Percentiles rank a stretch among this genome's conserved stretches.
Evolutionary conservation across 1,140 invertebrate species (phyloP).

Genomic region (Drosophila kohkoa): DNA sequence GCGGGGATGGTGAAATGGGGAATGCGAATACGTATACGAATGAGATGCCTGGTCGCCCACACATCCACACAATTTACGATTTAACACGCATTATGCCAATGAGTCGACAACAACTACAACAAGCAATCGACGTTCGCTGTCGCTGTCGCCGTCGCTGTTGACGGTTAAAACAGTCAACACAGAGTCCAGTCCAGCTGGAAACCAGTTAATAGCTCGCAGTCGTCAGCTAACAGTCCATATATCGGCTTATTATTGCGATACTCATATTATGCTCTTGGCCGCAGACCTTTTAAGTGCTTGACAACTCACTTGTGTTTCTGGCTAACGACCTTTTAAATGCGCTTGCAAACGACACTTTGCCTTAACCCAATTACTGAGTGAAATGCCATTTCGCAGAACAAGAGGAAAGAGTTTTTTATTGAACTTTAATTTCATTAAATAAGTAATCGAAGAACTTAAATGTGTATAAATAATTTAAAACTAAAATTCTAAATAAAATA

Average conservation of each 20-base stretch:
- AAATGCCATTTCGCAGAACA: neutral
- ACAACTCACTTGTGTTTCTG: neutral
- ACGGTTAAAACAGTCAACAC: slow-evolving; percentile 3
- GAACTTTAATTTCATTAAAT: too few relatives aligned
- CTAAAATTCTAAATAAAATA: too few relatives aligned
- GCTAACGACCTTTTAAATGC: neutral
- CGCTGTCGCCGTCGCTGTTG: neutral
- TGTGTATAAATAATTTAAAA: too few relatives aligned
- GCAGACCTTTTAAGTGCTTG: neutral
- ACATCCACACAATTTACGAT: slow-evolving; percentile 21
- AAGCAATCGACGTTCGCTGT: neutral
- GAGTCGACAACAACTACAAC: slow-evolving; percentile 34
- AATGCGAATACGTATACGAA: neutral
- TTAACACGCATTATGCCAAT: slow-evolving; percentile 44
- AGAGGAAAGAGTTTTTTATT: neutral
- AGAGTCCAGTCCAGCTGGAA: neutral
- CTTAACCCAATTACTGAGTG: neutral
- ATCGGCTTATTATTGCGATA: slow-evolving; percentile 16
- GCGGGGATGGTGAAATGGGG: neutral
- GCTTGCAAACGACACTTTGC: neutral
- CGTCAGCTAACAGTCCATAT: slow-evolving; percentile 2
- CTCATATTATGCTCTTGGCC: slow-evolving; percentile 5
- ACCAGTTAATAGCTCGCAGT: slow-evolving; percentile 3
- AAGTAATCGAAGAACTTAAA: too few relatives aligned
- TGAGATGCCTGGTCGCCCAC: too few relatives aligned